Percentiles rank a stretch among this genome's conserved stretches.
Conservation (phyloP, 1,140 invertebrate genomes). For the Magallana ariakensis region DNA sequence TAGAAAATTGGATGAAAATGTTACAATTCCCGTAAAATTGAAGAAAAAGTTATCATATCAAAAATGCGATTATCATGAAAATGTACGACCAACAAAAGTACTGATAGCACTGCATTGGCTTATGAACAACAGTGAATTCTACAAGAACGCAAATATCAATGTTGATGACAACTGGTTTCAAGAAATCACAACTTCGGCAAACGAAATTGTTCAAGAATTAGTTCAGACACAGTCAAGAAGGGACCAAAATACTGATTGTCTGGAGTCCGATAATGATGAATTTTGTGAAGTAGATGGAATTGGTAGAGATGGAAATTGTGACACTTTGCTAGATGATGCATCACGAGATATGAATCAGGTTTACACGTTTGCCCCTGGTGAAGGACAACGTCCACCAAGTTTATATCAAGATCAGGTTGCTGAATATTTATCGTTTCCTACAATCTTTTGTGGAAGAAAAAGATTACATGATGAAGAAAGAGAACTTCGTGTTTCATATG, state of each 20-base stretch:
- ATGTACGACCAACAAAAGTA: conserved; percentile 45
- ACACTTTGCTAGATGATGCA: conserved; percentile 42
- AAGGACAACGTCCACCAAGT: conserved; percentile 48
- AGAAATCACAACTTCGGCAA: conserved; percentile 9
- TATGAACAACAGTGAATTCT: conserved; percentile 44
- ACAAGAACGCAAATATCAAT: conserved; percentile 39
- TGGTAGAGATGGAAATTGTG: conserved; percentile 31
- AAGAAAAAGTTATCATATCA: conserved; percentile 51
- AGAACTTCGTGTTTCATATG: conserved; percentile 40
- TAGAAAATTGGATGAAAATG: conserved; percentile 46
- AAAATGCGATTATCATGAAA: conserved; percentile 47
- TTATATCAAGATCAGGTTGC: conserved; percentile 52
- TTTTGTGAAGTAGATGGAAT: conserved; percentile 41
- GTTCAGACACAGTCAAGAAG: conserved; percentile 15
- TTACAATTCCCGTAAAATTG: conserved; percentile 51
- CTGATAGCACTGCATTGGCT: conserved; percentile 38
- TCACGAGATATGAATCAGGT: conserved; percentile 30
- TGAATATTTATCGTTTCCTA: conserved; percentile 59
- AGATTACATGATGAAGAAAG: conserved; percentile 28
- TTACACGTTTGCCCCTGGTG: conserved; percentile 48
- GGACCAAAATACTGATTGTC: background rate
- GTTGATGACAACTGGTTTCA: conserved; percentile 34
- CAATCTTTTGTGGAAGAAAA: conserved; percentile 61
- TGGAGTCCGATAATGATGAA: conserved; percentile 13
- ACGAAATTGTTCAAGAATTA: background rate